Evolutionary conservation across 2,797 vertebrate species (phyloP).

Genomic region (Hipposideros larvatus): DNA sequence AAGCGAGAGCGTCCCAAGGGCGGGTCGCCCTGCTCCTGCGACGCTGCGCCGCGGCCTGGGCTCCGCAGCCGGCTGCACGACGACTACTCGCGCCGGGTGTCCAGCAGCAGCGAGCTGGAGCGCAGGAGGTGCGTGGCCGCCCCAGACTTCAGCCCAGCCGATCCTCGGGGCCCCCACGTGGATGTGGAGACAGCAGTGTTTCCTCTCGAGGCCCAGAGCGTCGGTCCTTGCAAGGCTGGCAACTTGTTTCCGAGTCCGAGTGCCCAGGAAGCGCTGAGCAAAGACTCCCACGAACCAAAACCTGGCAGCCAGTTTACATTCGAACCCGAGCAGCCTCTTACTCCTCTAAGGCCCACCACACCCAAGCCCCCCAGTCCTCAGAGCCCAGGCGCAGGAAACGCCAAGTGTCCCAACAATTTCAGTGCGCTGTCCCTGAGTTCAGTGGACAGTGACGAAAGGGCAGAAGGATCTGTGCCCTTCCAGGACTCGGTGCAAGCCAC

Average conservation of each 20-base stretch:
- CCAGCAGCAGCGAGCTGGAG: constrained; percentile 86
- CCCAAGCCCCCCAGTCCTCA: constrained; percentile 89
- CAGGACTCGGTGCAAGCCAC: constrained; percentile 78
- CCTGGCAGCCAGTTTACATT: constrained; percentile 51
- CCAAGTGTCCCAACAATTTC: constrained; percentile 78
- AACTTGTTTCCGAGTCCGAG: constrained; percentile 64
- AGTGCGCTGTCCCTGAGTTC: constrained; percentile 89
- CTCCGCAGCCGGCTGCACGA: constrained; percentile 94
- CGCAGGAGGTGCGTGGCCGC: constrained; percentile 89
- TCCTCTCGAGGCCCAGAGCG: constrained; percentile 57
- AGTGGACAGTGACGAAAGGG: constrained; percentile 86
- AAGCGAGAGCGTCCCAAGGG: constrained; percentile 85
- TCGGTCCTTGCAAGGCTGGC: neutral
- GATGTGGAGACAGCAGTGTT: constrained; percentile 58
- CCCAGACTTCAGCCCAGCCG: neutral
- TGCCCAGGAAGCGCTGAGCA: constrained; percentile 81
- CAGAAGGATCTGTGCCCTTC: constrained; percentile 83
- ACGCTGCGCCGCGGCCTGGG: constrained; percentile 80
- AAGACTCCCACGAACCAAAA: constrained; percentile 63
- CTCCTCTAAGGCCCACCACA: constrained; percentile 82
- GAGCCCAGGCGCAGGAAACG: constrained; percentile 83
- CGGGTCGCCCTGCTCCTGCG: neutral
- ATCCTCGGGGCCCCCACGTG: constrained; percentile 42
- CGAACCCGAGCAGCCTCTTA: constrained; percentile 69
- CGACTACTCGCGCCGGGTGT: constrained; percentile 95